Evolutionary conservation across 2,797 vertebrate genomes (phyloP).

Genomic region (Dipus sagitta): DNA sequence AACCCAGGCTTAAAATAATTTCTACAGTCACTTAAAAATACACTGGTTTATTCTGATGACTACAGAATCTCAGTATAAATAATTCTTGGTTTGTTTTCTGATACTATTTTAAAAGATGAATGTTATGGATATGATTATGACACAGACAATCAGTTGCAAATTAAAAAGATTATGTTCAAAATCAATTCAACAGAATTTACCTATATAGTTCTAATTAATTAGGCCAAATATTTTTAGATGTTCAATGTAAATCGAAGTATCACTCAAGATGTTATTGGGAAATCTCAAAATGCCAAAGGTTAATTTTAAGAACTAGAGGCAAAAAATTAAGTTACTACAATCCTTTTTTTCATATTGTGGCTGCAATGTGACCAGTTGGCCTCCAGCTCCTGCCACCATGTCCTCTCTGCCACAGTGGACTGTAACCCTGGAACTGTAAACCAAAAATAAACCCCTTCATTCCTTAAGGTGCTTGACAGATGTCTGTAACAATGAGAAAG

Average conservation of each 20-base stretch:
- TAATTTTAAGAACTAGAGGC: slow-evolving; percentile 1
- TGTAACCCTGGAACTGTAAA: too few species aligned
- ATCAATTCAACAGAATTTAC: not conserved
- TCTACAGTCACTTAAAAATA: slow-evolving; percentile 9
- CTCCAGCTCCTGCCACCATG: too few species aligned
- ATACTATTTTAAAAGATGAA: slow-evolving; percentile 31
- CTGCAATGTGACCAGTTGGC: too few species aligned
- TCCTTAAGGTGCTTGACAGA: too few species aligned
- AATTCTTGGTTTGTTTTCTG: slow-evolving; percentile 46
- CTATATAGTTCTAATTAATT: slow-evolving; percentile 1
- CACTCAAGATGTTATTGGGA: slow-evolving; percentile 2
- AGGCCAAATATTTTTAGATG: slow-evolving; percentile 42
- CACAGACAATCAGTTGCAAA: not conserved
- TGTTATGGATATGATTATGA: slow-evolving; percentile 38
- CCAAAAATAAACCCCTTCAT: too few species aligned
- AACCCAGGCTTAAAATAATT: slow-evolving; percentile 54
- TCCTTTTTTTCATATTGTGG: too few species aligned
- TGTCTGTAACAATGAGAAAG: too few species aligned
- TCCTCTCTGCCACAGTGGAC: too few species aligned
- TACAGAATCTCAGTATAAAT: not conserved
- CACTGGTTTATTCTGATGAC: not conserved
- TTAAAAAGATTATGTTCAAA: slow-evolving; percentile 39
- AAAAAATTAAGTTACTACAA: not conserved
- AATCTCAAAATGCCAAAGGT: slow-evolving; percentile 34
- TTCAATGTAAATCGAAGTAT: slow-evolving; percentile 38